These are phyloP conservation scores for Cladorhizidae sp. DNA, from an alignment of 37 sponge, comb jelly and placozoan genomes.

Conservation along the genomic window DNA sequence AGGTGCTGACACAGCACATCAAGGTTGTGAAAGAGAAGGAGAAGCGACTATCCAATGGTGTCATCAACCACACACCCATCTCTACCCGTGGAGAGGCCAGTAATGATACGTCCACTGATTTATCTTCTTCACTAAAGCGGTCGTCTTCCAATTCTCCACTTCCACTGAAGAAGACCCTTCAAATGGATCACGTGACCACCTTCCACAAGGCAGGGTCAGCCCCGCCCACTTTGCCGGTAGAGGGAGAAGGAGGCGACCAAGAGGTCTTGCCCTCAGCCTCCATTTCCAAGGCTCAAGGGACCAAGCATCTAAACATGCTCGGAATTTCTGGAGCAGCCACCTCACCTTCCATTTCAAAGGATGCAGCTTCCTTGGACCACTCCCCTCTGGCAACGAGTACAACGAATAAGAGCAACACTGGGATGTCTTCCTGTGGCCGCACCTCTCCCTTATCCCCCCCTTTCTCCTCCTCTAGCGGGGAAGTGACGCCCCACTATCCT, in stretches of 20 bases:
- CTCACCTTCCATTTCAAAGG: not conserved
- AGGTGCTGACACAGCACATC: not conserved
- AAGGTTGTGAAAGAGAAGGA: not conserved
- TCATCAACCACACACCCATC: slow-evolving; percentile 10
- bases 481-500: not conserved
- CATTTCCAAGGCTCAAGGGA: slow-evolving; percentile 6
- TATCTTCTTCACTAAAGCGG: not conserved
- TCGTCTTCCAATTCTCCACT: slow-evolving; percentile 5
- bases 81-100: slow-evolving; percentile 33
- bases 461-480: not conserved
- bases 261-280: not conserved
- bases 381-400: not conserved
- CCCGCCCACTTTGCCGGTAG: slow-evolving; percentile 4
- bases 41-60: slow-evolving; percentile 20
- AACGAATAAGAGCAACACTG: not conserved
- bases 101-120: not conserved
- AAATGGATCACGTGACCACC: not conserved
- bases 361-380: not conserved
- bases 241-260: not conserved
- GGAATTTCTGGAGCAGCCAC: not conserved
- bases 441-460: no score
- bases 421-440: not conserved
- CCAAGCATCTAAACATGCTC: not conserved
- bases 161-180: not conserved
- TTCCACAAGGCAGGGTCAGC: slow-evolving; percentile 16